Conservation (phyloP, 2,797 vertebrate genomes). For the Dendrocincla fuliginosa region DNA sequence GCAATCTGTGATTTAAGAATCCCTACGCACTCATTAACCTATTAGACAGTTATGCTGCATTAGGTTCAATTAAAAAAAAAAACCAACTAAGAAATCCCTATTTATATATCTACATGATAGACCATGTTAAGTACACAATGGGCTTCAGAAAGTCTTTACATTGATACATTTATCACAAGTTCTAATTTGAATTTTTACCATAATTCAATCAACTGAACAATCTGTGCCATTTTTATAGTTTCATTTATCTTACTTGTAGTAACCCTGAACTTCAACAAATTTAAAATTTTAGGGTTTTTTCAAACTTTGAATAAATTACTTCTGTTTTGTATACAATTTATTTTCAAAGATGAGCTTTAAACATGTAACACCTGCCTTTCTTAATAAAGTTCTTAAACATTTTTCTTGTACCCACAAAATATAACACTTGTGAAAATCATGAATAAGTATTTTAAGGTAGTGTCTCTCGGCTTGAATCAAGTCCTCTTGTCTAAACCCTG, state of each 20-base stretch:
- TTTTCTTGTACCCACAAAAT: neutral
- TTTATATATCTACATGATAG: constrained; percentile 32
- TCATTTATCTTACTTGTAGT: neutral
- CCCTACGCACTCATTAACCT: constrained; percentile 53
- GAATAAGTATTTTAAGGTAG: neutral
- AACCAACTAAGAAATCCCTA: constrained; percentile 31
- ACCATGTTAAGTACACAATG: constrained; percentile 2
- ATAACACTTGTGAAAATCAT: neutral
- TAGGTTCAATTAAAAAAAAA: neutral
- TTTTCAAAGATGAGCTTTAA: neutral
- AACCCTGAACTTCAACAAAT: neutral
- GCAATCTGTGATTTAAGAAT: constrained; percentile 55
- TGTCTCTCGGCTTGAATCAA: neutral
- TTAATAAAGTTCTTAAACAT: neutral
- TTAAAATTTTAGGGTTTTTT: accelerated
- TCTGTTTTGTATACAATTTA: neutral
- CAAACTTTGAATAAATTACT: neutral
- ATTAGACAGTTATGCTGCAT: constrained; percentile 53
- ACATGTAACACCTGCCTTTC: neutral
- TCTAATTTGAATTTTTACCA: neutral
- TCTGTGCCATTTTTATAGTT: neutral
- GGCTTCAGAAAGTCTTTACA: constrained; percentile 19
- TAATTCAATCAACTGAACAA: neutral
- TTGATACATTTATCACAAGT: neutral
- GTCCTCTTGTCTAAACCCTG: neutral